Percentiles rank a stretch among this genome's conserved stretches.
phyloP scores from a whole-genome alignment of 2,797 vertebrate genomes.

The Sylvilagus floridanus region DNA sequence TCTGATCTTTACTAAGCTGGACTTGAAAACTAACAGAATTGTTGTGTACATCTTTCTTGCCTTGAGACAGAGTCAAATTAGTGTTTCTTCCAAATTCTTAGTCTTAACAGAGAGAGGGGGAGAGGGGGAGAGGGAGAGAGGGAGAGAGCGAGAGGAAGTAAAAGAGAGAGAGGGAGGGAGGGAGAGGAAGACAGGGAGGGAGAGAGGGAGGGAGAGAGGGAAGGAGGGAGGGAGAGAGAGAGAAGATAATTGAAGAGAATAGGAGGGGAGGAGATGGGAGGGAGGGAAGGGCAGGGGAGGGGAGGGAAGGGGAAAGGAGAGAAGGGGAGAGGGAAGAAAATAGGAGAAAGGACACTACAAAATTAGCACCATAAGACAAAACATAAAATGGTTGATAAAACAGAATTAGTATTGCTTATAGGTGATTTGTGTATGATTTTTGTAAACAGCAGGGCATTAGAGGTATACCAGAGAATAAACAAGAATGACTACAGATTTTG shows the following conservation, averaged over 20 bases:
- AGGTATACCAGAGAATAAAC: not conserved
- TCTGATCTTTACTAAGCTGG: not conserved
- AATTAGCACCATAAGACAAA: not conserved
- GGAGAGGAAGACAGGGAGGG: too few relatives aligned
- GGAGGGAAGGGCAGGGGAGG: too few relatives aligned
- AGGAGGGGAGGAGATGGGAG: too few relatives aligned
- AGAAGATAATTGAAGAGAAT: too few relatives aligned
- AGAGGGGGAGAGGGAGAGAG: not conserved
- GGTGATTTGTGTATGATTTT: not conserved
- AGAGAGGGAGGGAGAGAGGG: too few relatives aligned
- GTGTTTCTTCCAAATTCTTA: not conserved
- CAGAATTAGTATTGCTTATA: not conserved
- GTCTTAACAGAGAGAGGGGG: not conserved
- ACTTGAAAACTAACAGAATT: not conserved
- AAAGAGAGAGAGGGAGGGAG: too few relatives aligned
- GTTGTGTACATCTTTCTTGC: not conserved
- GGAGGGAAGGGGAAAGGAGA: too few relatives aligned
- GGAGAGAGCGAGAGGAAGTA: too few relatives aligned
- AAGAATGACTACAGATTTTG: not conserved
- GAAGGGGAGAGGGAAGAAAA: not conserved
- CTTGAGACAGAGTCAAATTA: not conserved
- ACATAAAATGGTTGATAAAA: not conserved
- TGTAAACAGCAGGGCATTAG: not conserved
- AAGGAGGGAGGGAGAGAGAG: too few relatives aligned
- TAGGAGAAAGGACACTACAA: not conserved